phyloP scores from a whole-genome alignment of 2,888 invertebrate genomes.

The Neocrepidodera transversa region DNA sequence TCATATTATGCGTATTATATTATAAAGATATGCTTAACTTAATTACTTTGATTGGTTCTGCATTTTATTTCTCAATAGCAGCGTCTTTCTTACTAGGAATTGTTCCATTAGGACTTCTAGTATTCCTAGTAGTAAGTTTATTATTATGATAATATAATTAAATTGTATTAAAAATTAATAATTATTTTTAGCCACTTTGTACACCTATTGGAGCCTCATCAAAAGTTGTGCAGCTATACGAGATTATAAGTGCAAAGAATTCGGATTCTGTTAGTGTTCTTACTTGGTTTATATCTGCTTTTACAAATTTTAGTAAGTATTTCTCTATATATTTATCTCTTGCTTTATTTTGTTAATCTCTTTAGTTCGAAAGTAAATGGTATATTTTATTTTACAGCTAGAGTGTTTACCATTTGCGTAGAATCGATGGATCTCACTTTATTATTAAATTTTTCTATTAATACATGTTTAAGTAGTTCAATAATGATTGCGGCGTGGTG shows the following conservation, averaged over 20 bases:
- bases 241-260: conserved; percentile 74
- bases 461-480: conserved; percentile 72
- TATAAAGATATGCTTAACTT: conserved; percentile 68
- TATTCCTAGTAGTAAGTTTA: conserved; percentile 69
- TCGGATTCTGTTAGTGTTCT: conserved; percentile 79
- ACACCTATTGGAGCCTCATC: conserved; percentile 85
- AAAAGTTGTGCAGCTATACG: conserved; percentile 78
- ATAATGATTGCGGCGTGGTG: conserved; percentile 75
- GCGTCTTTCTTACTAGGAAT: conserved; percentile 60
- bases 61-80: conserved; percentile 60
- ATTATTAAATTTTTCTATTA: conserved; percentile 76
- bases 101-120: conserved; percentile 64
- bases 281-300: conserved; percentile 83
- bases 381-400: conserved; percentile 70
- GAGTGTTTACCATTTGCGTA: conserved; percentile 80
- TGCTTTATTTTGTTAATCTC: too few species aligned
- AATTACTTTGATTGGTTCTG: conserved; percentile 55
- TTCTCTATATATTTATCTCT: not conserved
- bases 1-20: conserved; percentile 75
- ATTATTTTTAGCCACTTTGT: conserved; percentile 70
- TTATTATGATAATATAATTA: not conserved
- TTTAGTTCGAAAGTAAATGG: too few species aligned
- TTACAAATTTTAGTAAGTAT: conserved; percentile 80
- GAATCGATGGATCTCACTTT: conserved; percentile 79
- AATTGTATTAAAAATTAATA: not conserved